Percentiles rank a stretch among this genome's conserved stretches.
Conservation (phyloP, 2,888 invertebrate genomes). For the Eristalis pertinax region DNA sequence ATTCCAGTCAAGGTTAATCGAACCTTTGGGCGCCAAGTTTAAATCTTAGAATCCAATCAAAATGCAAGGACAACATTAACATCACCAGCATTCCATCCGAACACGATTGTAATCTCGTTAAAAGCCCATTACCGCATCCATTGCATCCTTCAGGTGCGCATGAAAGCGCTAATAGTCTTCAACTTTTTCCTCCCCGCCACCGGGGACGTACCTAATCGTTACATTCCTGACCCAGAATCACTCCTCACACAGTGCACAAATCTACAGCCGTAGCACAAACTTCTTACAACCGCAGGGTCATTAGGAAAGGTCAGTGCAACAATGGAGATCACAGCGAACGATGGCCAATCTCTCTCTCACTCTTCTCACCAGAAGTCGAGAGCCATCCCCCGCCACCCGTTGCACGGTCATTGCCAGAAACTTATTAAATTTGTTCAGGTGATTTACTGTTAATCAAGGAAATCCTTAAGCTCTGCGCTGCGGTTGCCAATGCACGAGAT, state of each 20-base stretch:
- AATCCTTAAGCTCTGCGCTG: constrained; percentile 53
- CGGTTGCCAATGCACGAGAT: constrained; percentile 34
- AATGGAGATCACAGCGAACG: constrained; percentile 58
- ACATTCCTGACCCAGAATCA: constrained; percentile 63
- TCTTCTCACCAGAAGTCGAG: background rate
- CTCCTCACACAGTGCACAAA: constrained; percentile 35
- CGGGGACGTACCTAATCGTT: constrained; percentile 7
- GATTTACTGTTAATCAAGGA: constrained; percentile 73
- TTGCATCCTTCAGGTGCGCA: constrained; percentile 22
- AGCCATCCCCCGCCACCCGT: constrained; percentile 11
- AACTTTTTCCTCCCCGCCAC: background rate
- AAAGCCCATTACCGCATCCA: constrained; percentile 4
- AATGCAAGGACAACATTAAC: background rate
- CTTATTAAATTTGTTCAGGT: constrained; percentile 72
- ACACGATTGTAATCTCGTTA: background rate
- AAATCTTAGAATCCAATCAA: background rate
- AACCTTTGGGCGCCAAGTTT: background rate
- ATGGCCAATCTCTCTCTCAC: constrained; percentile 58
- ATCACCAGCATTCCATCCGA: background rate
- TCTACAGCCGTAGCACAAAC: constrained; percentile 25
- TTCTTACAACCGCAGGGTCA: constrained; percentile 67
- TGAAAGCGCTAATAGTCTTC: constrained; percentile 15
- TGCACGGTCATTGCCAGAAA: constrained; percentile 31
- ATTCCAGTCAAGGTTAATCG: background rate
- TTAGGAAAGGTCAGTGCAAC: constrained; percentile 63